These are phyloP conservation scores for Fukomys damarensis DNA, from an alignment of 2,113 vertebrate genomes.

Conservation along the genomic window DNA sequence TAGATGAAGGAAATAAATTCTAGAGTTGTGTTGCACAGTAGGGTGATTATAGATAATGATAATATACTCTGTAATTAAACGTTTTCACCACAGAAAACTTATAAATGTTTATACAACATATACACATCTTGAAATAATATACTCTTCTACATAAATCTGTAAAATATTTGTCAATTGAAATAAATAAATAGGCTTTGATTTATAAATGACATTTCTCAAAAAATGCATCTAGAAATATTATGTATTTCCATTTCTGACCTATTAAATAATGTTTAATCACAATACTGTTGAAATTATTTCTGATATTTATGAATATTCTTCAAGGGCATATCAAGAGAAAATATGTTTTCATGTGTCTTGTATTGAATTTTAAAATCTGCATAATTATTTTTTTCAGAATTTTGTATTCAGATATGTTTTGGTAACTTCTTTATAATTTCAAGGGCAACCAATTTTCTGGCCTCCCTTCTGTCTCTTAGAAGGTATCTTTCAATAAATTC, in stretches of 20 bases:
- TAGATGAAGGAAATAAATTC: not conserved
- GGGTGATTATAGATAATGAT: not conserved
- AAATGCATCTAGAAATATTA: not conserved
- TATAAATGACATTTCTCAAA: not conserved
- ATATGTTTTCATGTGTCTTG: not conserved
- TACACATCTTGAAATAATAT: not conserved
- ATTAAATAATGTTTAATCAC: not conserved
- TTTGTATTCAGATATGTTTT: not conserved
- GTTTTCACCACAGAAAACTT: not conserved
- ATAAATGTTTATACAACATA: not conserved
- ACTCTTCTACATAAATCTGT: not conserved
- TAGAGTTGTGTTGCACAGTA: not conserved
- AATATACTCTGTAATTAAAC: not conserved
- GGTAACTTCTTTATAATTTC: not conserved
- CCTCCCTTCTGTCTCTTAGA: no score
- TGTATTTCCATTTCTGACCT: not conserved
- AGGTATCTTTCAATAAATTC: no score
- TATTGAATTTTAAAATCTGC: not conserved
- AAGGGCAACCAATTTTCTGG: no score
- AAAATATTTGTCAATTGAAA: not conserved
- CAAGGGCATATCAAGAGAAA: not conserved
- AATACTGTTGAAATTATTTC: not conserved
- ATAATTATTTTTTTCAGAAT: not conserved
- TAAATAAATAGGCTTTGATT: not conserved
- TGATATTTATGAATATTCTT: not conserved